phyloP scores from a whole-genome alignment of 2,113 vertebrate genomes.

The Sander lucioperca region DNA sequence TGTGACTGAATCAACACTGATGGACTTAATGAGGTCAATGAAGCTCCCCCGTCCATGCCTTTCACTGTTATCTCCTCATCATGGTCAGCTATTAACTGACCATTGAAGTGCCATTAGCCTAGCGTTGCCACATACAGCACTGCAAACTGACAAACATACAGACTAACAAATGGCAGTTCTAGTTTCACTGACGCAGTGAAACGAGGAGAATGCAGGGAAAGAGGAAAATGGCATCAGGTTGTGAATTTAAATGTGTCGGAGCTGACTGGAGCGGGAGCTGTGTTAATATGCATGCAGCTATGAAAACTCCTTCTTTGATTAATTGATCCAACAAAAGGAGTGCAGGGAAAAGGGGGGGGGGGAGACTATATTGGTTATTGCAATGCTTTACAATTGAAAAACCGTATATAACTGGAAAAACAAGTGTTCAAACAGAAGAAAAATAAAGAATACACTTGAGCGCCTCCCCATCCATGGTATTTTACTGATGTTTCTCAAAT shows the following conservation, averaged over 20 bases:
- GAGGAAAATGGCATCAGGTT: conserved; percentile 21
- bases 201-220: conserved; percentile 2
- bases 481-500: conserved; percentile 46
- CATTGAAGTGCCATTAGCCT: conserved; percentile 63
- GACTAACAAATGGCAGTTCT: conserved; percentile 53
- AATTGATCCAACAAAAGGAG: conserved; percentile 11
- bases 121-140: conserved; percentile 41
- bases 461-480: neutral
- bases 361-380: neutral
- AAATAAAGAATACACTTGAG: conserved; percentile 10
- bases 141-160: conserved; percentile 40
- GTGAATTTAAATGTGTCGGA: conserved; percentile 28
- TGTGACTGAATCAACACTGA: conserved; percentile 47
- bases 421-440: conserved; percentile 8
- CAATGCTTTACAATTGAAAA: neutral
- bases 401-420: conserved; percentile 1
- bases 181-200: conserved; percentile 32
- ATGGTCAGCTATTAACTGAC: conserved; percentile 58
- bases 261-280: neutral
- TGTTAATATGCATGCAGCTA: conserved; percentile 23
- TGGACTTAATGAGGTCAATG: conserved; percentile 67
- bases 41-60: conserved; percentile 51
- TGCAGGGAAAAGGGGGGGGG: neutral
- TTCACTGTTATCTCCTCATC: conserved; percentile 51
- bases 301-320: conserved; percentile 22